Conservation (phyloP, 1,140 invertebrate species). For the Cherax destructor region DNA sequence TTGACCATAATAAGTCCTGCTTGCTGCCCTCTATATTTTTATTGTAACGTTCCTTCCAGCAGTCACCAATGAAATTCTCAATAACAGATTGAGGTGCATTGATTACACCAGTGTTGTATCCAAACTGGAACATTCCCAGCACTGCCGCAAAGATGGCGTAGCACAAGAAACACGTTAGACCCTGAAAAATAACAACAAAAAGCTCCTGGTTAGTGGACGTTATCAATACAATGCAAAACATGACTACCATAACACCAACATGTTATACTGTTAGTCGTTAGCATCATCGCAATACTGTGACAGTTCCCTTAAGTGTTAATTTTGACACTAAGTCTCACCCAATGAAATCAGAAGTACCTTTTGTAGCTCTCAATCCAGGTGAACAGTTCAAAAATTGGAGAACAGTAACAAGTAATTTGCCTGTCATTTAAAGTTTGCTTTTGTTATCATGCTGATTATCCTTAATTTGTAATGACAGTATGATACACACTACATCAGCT, state of each 20-base stretch:
- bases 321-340: slow-evolving; percentile 23
- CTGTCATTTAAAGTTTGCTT: slow-evolving; percentile 24
- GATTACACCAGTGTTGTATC: slow-evolving; percentile 98
- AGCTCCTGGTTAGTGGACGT: neutral
- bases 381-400: neutral
- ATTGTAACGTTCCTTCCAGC: slow-evolving; percentile 83
- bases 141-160: slow-evolving; percentile 95
- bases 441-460: slow-evolving; percentile 35
- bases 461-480: slow-evolving; percentile 25
- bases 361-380: slow-evolving; percentile 13
- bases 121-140: slow-evolving; percentile 98
- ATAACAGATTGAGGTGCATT: slow-evolving; percentile 93
- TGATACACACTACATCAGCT: slow-evolving; percentile 33
- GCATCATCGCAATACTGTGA: neutral
- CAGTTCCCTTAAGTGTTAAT: slow-evolving; percentile 17
- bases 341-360: slow-evolving; percentile 14
- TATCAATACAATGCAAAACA: neutral
- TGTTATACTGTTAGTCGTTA: neutral
- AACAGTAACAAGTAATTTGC: slow-evolving; percentile 10
- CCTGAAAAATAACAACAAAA: slow-evolving; percentile 79
- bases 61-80: slow-evolving; percentile 93
- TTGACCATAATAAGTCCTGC: slow-evolving; percentile 86
- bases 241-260: slow-evolving; percentile 1
- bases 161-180: slow-evolving; percentile 91
- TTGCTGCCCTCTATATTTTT: slow-evolving; percentile 81